phyloP scores from a whole-genome alignment of 2,113 vertebrate species.

The Onychorhynchus coronatus region DNA sequence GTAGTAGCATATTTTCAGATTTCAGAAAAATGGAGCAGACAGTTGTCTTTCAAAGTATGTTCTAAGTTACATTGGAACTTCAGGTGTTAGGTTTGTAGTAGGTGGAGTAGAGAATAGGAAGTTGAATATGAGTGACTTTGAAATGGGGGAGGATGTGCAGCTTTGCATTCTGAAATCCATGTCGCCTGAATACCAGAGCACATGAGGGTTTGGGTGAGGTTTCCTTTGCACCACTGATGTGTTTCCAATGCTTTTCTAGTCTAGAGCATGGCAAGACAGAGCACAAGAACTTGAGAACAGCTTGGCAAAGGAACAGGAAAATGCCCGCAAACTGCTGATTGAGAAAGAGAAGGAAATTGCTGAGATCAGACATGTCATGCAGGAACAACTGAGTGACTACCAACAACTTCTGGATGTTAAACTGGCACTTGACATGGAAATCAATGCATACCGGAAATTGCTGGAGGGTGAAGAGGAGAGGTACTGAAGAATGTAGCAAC shows the following conservation, averaged over 20 bases:
- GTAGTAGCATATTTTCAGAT: neutral
- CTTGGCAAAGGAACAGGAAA: conserved; percentile 81
- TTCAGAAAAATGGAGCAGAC: neutral
- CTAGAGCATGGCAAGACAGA: conserved; percentile 81
- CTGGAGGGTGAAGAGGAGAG: conserved; percentile 92
- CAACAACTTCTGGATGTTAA: conserved; percentile 91
- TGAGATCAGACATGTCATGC: conserved; percentile 81
- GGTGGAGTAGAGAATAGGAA: neutral
- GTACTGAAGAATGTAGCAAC: conserved; percentile 54
- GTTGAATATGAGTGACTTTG: neutral
- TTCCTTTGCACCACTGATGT: neutral
- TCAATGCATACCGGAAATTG: conserved; percentile 87
- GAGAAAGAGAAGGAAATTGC: conserved; percentile 84
- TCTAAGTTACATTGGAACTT: neutral
- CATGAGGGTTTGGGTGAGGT: neutral
- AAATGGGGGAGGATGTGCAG: fast-evolving
- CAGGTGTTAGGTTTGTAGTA: neutral
- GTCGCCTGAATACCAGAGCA: neutral
- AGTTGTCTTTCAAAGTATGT: neutral
- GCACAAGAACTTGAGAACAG: conserved; percentile 81
- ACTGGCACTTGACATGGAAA: conserved; percentile 91
- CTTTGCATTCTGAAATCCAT: fast-evolving
- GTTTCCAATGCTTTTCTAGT: conserved; percentile 59
- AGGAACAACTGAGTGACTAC: conserved; percentile 83
- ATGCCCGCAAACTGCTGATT: conserved; percentile 64